phyloP scores from a whole-genome alignment of 2,113 vertebrate genomes.

The Columbina picui region DNA sequence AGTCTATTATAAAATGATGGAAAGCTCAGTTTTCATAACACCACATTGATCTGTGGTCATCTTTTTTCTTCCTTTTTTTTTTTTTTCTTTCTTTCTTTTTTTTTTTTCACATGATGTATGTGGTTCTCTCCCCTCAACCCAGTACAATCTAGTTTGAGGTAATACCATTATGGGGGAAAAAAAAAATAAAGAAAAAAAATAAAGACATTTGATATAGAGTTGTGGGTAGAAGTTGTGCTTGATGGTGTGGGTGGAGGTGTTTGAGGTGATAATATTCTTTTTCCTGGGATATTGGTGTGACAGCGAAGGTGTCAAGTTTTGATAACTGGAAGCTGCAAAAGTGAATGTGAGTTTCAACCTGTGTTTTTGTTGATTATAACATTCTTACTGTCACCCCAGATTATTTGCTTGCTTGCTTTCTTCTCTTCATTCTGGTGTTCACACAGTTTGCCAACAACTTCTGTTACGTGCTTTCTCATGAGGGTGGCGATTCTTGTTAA shows the following conservation, averaged over 20 bases:
- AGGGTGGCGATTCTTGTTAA: background rate
- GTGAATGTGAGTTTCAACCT: background rate
- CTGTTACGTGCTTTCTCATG: background rate
- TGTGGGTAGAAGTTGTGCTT: background rate
- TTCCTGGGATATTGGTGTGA: background rate
- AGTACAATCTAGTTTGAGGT: background rate
- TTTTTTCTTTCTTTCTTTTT: background rate
- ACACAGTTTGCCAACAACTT: slow-evolving; percentile 18
- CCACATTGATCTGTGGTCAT: background rate
- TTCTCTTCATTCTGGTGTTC: background rate
- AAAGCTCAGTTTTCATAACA: background rate
- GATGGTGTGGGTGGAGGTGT: slow-evolving; percentile 45
- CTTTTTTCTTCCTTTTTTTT: background rate
- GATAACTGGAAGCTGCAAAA: slow-evolving; percentile 36
- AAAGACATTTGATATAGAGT: background rate
- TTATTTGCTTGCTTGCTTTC: background rate
- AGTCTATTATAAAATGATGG: background rate
- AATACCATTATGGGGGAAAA: background rate
- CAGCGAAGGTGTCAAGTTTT: slow-evolving; percentile 27
- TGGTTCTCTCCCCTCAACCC: background rate
- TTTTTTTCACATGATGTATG: background rate
- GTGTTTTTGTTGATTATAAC: slow-evolving; percentile 24
- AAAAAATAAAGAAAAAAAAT: background rate
- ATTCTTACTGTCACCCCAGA: background rate
- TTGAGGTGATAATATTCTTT: slow-evolving; percentile 39